These are phyloP conservation scores for Catalaphyllia jardinei DNA, from an alignment of 64 coral and sea anemone genomes.

Conservation along the genomic window DNA sequence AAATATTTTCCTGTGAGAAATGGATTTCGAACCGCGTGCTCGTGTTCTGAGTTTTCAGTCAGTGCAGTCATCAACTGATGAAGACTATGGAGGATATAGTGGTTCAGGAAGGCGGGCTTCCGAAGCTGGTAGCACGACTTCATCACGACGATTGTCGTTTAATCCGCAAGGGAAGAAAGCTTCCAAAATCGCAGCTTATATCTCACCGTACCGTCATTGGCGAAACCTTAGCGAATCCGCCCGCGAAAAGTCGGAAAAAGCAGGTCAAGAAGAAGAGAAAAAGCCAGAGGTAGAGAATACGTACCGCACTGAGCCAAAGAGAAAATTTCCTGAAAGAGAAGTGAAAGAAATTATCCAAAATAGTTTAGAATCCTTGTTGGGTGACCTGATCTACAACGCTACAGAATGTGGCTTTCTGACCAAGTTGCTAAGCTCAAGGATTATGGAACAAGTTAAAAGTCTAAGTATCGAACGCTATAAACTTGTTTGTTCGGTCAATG, in stretches of 20 bases:
- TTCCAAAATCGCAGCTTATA: neutral
- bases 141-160: neutral
- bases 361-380: constrained; percentile 23
- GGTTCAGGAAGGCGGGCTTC: neutral
- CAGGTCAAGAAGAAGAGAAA: neutral
- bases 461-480: constrained; percentile 65
- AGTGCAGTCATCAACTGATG: constrained; percentile 9
- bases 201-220: constrained; percentile 29
- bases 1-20: neutral
- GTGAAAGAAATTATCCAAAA: constrained; percentile 36
- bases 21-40: constrained; percentile 21
- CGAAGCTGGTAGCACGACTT: neutral
- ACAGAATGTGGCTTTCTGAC: constrained; percentile 8
- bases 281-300: constrained; percentile 31
- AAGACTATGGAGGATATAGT: neutral
- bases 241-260: neutral
- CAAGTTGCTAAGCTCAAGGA: constrained; percentile 51
- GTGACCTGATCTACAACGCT: neutral
- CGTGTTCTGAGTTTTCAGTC: constrained; percentile 25
- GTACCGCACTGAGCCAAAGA: constrained; percentile 25
- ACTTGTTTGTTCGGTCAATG: constrained; percentile 47
- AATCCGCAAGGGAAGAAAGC: neutral
- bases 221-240: neutral
- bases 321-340: constrained; percentile 25
- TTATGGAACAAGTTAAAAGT: constrained; percentile 44